phyloP scores from a whole-genome alignment of 2,113 vertebrate genomes.

The Ivindomyrus marchei region DNA sequence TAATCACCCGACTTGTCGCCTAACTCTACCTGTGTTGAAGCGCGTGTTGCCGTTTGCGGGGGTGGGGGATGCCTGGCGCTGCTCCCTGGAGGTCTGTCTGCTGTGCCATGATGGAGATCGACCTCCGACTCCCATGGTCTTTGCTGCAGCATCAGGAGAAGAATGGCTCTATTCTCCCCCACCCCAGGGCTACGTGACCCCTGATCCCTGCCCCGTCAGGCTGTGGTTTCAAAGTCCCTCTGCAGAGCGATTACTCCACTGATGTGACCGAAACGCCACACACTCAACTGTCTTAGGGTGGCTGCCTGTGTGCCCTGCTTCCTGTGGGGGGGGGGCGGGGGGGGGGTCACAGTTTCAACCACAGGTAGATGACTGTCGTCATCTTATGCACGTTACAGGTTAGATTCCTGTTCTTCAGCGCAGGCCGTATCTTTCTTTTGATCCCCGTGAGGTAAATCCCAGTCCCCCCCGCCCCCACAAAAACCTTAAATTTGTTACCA shows the following conservation, averaged over 20 bases:
- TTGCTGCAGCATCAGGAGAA: slow-evolving; percentile 29
- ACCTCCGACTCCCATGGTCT: background rate
- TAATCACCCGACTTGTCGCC: background rate
- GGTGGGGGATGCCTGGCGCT: background rate
- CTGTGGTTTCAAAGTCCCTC: slow-evolving; percentile 56
- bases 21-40: background rate
- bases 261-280: background rate
- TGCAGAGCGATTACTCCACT: background rate
- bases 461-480: background rate
- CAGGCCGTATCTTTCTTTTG: slow-evolving; percentile 3
- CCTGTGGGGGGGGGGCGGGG: no score
- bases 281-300: background rate
- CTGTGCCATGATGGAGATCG: background rate
- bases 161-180: slow-evolving; percentile 50
- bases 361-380: slow-evolving; percentile 7
- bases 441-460: background rate
- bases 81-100: background rate
- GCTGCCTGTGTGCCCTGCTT: background rate
- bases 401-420: slow-evolving; percentile 52
- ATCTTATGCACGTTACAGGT: slow-evolving; percentile 55
- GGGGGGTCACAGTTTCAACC: background rate
- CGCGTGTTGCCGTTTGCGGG: background rate
- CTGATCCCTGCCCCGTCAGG: slow-evolving; percentile 39
- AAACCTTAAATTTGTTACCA: background rate
- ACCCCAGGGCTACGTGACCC: slow-evolving; percentile 38